phyloP scores from a whole-genome alignment of 2,888 invertebrate species.

The Nymphalis polychloros region DNA sequence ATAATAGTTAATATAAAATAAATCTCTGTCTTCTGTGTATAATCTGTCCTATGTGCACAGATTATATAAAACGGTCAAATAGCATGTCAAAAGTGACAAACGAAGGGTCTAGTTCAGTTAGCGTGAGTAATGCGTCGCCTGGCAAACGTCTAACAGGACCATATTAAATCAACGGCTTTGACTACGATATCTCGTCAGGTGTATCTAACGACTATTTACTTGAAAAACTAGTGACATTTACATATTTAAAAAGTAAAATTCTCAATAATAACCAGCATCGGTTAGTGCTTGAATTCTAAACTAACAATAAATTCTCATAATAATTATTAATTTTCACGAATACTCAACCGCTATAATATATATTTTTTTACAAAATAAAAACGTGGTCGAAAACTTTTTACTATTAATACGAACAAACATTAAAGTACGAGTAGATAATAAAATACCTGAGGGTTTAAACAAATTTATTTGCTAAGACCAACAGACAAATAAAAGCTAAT shows the following conservation, averaged over 20 bases:
- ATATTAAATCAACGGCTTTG: conserved; percentile 61
- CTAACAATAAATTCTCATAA: too few relatives aligned
- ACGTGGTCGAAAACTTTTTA: background rate
- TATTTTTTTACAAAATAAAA: background rate
- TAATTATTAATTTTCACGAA: background rate
- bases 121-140: conserved; percentile 38
- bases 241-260: background rate
- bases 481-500: conserved; percentile 36
- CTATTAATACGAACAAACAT: background rate
- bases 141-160: conserved; percentile 47
- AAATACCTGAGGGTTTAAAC: conserved; percentile 26
- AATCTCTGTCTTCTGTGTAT: too few relatives aligned
- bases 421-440: conserved; percentile 3
- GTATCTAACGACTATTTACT: conserved; percentile 14
- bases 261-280: too few relatives aligned
- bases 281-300: too few relatives aligned
- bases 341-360: background rate
- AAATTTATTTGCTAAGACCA: conserved; percentile 35
- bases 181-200: conserved; percentile 19
- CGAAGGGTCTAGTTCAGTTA: conserved; percentile 42
- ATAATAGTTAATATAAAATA: too few relatives aligned
- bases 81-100: conserved; percentile 51
- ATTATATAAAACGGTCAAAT: conserved; percentile 33
- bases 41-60: conserved; percentile 1
- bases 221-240: background rate